Percentiles rank a stretch among this genome's conserved stretches.
These are phyloP conservation scores for Lepidostoma basale DNA, from an alignment of 1,140 invertebrate species.

Conservation along the genomic window DNA sequence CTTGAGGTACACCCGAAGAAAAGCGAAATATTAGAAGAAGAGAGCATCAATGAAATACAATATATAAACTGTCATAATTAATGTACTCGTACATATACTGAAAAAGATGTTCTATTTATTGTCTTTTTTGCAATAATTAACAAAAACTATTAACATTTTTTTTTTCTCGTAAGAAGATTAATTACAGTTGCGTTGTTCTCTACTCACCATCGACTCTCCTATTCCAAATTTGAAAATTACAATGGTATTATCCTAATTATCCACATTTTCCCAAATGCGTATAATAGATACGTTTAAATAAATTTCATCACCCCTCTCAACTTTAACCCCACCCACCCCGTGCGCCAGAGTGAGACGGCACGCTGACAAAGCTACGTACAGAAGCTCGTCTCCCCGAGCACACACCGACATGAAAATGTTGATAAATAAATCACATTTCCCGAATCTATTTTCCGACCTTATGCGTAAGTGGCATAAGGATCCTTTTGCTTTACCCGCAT, in stretches of 20 bases:
- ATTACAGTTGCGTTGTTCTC: neutral
- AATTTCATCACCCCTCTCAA: too few species aligned
- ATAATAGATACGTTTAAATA: neutral
- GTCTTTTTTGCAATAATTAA: too few species aligned
- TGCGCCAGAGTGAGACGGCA: constrained; percentile 23
- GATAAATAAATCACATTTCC: constrained; percentile 47
- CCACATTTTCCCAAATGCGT: neutral
- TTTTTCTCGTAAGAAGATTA: too few species aligned
- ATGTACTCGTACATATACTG: too few species aligned
- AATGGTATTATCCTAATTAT: neutral
- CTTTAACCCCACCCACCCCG: neutral
- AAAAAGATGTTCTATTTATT: too few species aligned
- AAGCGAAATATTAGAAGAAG: too few species aligned
- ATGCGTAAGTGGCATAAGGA: constrained; percentile 12
- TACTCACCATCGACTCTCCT: neutral
- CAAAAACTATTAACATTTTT: too few species aligned
- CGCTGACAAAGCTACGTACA: constrained; percentile 1
- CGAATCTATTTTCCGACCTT: constrained; percentile 34
- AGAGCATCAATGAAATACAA: too few species aligned
- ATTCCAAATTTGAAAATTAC: neutral
- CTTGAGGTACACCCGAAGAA: too few species aligned
- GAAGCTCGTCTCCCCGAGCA: constrained; percentile 9
- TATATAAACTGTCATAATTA: too few species aligned
- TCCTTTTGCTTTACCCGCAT: constrained; percentile 13
- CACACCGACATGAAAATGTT: constrained; percentile 27